Conservation (phyloP, 2,888 invertebrate genomes). For the Coecobrya sp. region DNA sequence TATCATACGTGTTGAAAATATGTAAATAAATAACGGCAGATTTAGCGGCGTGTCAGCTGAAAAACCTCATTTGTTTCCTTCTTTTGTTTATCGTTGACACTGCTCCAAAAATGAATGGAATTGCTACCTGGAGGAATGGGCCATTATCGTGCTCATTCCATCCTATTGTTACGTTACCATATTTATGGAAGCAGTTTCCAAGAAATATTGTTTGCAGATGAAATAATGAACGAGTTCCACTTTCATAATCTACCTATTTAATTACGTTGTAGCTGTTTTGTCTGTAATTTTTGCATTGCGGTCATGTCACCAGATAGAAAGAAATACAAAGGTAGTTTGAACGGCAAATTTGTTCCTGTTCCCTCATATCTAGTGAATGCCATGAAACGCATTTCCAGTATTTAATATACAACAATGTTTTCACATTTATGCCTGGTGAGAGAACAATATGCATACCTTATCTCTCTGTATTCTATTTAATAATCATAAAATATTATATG, state of each 20-base stretch:
- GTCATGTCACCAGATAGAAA: no score
- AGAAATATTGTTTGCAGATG: no score
- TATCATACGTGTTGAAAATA: neutral
- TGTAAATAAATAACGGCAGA: conserved; percentile 28
- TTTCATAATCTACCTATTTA: no score
- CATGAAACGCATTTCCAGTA: neutral
- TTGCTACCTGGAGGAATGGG: neutral
- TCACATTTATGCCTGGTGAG: neutral
- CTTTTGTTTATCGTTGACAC: neutral
- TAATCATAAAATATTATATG: no score
- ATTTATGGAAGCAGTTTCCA: no score
- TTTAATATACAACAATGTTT: neutral
- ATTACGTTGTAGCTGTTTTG: no score
- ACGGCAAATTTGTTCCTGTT: neutral
- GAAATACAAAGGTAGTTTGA: neutral
- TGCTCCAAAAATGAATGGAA: neutral
- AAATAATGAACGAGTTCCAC: no score
- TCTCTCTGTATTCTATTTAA: neutral
- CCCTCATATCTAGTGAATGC: neutral
- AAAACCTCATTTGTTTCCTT: neutral
- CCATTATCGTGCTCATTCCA: neutral
- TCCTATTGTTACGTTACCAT: no score
- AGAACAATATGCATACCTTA: neutral
- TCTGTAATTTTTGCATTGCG: no score
- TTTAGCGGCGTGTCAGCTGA: neutral